Evolutionary conservation across 2,113 vertebrate genomes (phyloP).

Genomic region (Corythornis madagascariensis): DNA sequence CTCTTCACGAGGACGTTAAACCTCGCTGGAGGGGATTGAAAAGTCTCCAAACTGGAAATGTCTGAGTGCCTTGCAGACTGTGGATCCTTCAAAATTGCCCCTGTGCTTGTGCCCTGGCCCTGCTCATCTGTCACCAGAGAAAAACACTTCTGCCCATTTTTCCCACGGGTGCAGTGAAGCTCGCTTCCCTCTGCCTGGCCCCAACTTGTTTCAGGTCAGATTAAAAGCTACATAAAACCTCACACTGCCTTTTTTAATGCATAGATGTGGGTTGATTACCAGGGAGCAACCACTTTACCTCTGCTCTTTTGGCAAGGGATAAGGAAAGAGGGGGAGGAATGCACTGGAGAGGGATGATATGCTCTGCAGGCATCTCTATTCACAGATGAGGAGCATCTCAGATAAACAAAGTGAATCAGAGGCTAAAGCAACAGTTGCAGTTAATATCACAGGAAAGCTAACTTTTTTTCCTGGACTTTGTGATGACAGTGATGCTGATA

Average conservation of each 20-base stretch:
- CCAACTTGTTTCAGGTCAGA: background rate
- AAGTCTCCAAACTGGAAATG: background rate
- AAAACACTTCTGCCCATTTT: background rate
- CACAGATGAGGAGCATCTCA: background rate
- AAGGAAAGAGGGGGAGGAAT: background rate
- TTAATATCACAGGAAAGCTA: background rate
- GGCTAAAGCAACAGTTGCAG: background rate
- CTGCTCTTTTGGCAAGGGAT: background rate
- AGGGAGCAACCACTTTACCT: background rate
- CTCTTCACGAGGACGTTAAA: background rate
- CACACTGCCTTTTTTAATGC: background rate
- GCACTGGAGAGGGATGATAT: background rate
- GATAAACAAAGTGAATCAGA: background rate
- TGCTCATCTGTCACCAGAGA: background rate
- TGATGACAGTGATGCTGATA: background rate
- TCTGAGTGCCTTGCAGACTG: background rate
- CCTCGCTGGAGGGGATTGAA: background rate
- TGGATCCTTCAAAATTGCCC: background rate
- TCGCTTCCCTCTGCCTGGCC: background rate
- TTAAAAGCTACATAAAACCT: background rate
- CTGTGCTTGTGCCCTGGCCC: background rate
- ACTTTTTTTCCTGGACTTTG: background rate
- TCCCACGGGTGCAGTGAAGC: rapidly evolving
- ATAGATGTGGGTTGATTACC: background rate
- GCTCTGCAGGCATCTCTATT: background rate